Evolutionary conservation across 2,888 invertebrate genomes (phyloP), one percentile per base, ranked within the genome.

Genomic region (Eristalinus sepulchralis): DNA sequence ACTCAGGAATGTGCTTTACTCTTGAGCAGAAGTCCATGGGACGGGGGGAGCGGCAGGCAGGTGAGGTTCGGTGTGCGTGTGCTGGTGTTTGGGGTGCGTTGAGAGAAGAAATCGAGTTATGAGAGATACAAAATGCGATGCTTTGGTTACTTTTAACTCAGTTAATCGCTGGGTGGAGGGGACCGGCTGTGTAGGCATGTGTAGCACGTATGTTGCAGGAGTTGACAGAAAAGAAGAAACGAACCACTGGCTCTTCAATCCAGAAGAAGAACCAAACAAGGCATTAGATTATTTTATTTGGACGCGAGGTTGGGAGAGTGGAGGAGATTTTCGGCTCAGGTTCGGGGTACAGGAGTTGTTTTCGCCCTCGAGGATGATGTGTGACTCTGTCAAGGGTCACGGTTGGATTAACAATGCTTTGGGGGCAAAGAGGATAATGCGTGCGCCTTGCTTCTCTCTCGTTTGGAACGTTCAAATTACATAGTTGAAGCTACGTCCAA

Each of bases 121-220:
- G 77, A 53, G 53, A 47, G 33, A 77, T 57, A 68, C 77, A 81
- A 77, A 85, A 81, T 85, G 57, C 71, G 67, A 76, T 76, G 80
- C 84, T 84, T 67, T 84, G 81, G 81, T 85, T 81, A 77, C 47
- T 81, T 72, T 77, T 77, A 85, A 81, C 81, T 64, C 62, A 72
- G 76, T 85, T 81, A 76, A 76, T 67, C 66, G 55, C 22, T 39
- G 63, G 63, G 73, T 33, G 63, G 39, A 63, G 62, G 68, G 13
- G 2, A 3, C 27, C 2, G 10, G 11, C 4, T 57, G 24, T 5
- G 57, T 57, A 31, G 31, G 33, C 55, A 36, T 24, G 24, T 53
- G 20, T 17, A 27, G 47, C 47, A 47, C 17, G 47, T 47, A 47
- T 47, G 47, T 47, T 47, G 47, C 47, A 47, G 8, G 17, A 47